Percentiles rank a stretch among this genome's conserved stretches.
phyloP scores from a whole-genome alignment of 2,888 invertebrate genomes.

The Kryphioiulus occultus region DNA sequence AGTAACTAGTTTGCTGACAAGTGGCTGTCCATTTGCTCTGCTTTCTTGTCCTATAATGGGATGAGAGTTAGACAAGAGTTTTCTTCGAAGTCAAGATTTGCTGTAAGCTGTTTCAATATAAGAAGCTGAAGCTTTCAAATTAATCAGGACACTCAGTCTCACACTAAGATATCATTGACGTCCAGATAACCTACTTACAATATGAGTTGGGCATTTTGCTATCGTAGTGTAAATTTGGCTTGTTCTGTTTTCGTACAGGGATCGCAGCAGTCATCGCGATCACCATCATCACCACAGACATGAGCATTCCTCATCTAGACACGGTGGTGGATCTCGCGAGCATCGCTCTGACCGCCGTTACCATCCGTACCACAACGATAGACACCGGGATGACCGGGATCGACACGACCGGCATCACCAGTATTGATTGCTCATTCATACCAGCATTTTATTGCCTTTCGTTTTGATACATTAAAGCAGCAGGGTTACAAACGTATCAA shows the following conservation, averaged over 20 bases:
- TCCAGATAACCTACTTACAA: no score
- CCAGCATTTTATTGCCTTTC: not conserved
- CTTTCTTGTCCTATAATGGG: no score
- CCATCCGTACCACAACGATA: not conserved
- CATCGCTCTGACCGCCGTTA: not conserved
- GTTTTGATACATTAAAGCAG: not conserved
- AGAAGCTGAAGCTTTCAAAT: no score
- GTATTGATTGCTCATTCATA: not conserved
- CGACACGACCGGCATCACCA: not conserved
- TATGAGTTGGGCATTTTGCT: no score
- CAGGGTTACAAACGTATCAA: not conserved
- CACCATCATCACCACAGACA: not conserved
- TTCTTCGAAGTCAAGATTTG: no score
- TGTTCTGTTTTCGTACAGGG: not conserved
- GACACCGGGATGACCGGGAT: not conserved
- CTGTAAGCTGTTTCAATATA: no score
- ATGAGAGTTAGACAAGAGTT: no score
- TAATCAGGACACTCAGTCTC: no score
- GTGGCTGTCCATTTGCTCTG: no score
- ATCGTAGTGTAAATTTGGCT: no score
- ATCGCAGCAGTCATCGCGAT: not conserved
- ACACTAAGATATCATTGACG: no score
- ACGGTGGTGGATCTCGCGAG: not conserved
- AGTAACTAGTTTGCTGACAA: no score
- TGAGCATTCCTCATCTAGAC: not conserved